Evolutionary conservation across 2,888 invertebrate species (phyloP).

Genomic region (Pyrochroa serraticornis): DNA sequence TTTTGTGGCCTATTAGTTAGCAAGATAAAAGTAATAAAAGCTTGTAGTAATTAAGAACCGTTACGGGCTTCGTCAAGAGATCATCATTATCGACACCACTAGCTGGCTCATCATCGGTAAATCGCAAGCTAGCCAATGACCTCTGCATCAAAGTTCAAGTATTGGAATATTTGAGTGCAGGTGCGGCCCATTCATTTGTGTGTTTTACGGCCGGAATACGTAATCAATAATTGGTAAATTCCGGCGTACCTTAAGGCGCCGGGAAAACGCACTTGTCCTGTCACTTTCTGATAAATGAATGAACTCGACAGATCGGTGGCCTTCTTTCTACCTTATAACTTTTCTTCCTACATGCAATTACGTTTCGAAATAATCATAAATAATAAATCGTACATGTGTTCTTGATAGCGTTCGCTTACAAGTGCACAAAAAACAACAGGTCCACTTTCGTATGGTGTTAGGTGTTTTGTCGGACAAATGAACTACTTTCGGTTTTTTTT

Average conservation of each 20-base stretch:
- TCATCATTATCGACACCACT: too few relatives aligned
- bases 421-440: too few relatives aligned
- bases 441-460: too few relatives aligned
- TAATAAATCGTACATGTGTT: constrained; percentile 25
- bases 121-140: too few relatives aligned
- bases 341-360: constrained; percentile 30
- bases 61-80: too few relatives aligned
- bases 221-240: constrained; percentile 33
- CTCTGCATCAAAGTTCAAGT: background rate
- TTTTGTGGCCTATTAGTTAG: too few relatives aligned
- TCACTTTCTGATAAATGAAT: constrained; percentile 27
- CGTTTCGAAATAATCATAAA: constrained; percentile 24
- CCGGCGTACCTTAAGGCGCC: constrained; percentile 17
- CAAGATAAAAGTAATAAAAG: too few relatives aligned
- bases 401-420: constrained; percentile 16
- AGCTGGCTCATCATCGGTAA: too few relatives aligned
- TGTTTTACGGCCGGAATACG: constrained; percentile 37
- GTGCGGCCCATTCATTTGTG: constrained; percentile 38
- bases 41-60: too few relatives aligned
- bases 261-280: constrained; percentile 20
- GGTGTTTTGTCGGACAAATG: too few relatives aligned
- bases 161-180: constrained; percentile 33
- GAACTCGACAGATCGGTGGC: constrained; percentile 25
- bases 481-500: too few relatives aligned
- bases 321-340: constrained; percentile 21